phyloP scores from a whole-genome alignment of 2,797 vertebrate species.

The Alectoris magna region DNA sequence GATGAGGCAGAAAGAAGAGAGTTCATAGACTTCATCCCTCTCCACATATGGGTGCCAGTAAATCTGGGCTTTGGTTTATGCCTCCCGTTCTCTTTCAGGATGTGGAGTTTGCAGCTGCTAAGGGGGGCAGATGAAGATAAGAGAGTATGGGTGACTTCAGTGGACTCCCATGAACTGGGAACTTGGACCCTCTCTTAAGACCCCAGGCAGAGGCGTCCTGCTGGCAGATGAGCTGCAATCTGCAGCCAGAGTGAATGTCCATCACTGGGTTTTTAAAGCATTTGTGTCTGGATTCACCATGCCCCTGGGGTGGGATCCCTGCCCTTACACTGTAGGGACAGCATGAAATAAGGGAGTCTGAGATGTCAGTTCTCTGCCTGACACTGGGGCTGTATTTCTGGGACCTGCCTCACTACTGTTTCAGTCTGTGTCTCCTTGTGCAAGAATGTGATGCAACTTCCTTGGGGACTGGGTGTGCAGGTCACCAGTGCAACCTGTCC shows the following conservation, averaged over 20 bases:
- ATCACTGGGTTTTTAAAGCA: neutral
- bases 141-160: neutral
- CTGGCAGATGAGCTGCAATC: neutral
- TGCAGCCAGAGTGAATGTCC: neutral
- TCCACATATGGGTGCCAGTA: neutral
- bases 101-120: neutral
- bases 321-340: neutral
- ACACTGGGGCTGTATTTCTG: too few species aligned
- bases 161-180: accelerated
- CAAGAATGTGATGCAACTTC: neutral
- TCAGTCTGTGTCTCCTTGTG: neutral
- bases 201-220: neutral
- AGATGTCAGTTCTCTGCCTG: neutral
- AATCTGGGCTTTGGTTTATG: neutral
- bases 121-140: neutral
- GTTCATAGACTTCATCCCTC: neutral
- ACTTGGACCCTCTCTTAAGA: neutral
- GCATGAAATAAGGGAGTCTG: neutral
- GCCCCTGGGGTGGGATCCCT: neutral
- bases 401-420: neutral
- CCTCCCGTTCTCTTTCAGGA: neutral
- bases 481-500: neutral
- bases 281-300: neutral
- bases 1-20: neutral
- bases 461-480: neutral